phyloP scores from a whole-genome alignment of 2,888 invertebrate genomes.

The Parasteatoda lunata region DNA sequence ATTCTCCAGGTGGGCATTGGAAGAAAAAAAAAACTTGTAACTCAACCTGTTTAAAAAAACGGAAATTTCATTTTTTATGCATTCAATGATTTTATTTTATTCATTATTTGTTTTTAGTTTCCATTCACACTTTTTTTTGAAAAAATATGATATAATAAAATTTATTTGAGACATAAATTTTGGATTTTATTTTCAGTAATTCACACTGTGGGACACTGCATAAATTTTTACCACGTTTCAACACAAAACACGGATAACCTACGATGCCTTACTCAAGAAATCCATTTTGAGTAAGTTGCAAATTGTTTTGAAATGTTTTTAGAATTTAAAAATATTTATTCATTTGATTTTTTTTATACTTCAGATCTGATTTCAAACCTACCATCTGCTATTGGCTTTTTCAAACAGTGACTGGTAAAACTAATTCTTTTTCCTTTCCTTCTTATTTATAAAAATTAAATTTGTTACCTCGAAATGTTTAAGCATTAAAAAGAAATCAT shows the following conservation, averaged over 20 bases:
- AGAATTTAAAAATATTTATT: not conserved
- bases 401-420: constrained; percentile 90
- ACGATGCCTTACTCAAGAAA: constrained; percentile 92
- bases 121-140: too few species aligned
- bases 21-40: too few species aligned
- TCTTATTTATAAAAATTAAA: too few species aligned
- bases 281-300: constrained; percentile 80
- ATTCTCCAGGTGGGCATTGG: too few species aligned
- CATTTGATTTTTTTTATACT: constrained; percentile 36
- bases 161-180: too few species aligned
- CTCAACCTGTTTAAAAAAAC: too few species aligned
- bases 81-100: too few species aligned
- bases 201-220: constrained; percentile 94
- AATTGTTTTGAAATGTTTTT: not conserved
- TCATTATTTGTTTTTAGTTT: too few species aligned
- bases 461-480: not conserved
- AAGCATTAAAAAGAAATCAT: not conserved
- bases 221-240: constrained; percentile 97
- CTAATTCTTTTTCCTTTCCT: not conserved
- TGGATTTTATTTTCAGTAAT: constrained; percentile 76
- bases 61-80: too few species aligned
- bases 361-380: constrained; percentile 88
- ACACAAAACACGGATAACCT: constrained; percentile 95
- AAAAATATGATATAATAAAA: too few species aligned
- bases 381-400: constrained; percentile 97